Evolutionary conservation across 2,113 vertebrate species (phyloP).

Genomic region (Phylloscopus trochilus): DNA sequence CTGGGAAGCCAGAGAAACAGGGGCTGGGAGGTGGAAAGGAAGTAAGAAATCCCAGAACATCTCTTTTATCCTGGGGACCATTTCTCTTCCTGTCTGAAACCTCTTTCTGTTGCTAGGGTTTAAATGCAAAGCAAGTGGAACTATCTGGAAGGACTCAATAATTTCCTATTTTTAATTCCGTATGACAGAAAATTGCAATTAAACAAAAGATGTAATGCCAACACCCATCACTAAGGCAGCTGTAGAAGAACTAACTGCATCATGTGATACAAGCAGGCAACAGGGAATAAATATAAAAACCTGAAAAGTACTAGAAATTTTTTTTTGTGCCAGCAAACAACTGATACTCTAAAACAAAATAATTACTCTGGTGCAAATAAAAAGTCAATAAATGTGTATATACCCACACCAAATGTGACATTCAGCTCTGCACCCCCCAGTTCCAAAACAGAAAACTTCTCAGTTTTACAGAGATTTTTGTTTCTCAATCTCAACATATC

Average conservation of each 20-base stretch:
- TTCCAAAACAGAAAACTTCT: neutral
- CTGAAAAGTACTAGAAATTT: neutral
- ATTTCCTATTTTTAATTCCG: neutral
- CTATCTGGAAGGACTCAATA: neutral
- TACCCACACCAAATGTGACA: neutral
- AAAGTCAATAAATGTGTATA: neutral
- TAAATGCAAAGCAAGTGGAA: neutral
- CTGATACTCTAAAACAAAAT: neutral
- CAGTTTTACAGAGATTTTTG: neutral
- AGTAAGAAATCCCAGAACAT: neutral
- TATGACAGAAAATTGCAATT: neutral
- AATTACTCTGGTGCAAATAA: neutral
- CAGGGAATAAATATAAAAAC: neutral
- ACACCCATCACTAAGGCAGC: neutral
- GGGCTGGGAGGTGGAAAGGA: neutral
- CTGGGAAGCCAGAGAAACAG: neutral
- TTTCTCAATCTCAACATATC: neutral
- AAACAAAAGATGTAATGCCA: neutral
- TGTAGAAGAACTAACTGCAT: neutral
- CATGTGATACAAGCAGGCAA: neutral
- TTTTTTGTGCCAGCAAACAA: neutral
- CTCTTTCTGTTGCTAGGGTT: neutral
- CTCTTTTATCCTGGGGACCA: neutral
- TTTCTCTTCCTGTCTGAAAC: neutral
- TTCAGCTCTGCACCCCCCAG: neutral